Evolutionary conservation across 1,140 invertebrate species (phyloP).

Genomic region (Camponotus pennsylvanicus): DNA sequence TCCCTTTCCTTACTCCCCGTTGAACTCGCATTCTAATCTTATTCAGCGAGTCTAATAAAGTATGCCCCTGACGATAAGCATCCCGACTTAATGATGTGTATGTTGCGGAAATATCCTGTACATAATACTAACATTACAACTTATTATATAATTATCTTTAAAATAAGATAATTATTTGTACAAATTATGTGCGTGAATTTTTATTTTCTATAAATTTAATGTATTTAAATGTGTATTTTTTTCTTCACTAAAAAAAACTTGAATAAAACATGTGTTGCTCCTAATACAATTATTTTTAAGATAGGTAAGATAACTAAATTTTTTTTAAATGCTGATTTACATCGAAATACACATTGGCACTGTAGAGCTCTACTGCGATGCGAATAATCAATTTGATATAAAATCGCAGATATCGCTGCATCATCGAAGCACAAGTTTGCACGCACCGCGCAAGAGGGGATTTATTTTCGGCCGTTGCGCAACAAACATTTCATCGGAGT

Average conservation of each 20-base stretch:
- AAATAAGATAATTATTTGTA: too few relatives aligned
- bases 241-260: neutral
- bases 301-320: neutral
- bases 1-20: too few relatives aligned
- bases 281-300: neutral
- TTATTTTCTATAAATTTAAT: too few relatives aligned
- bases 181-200: too few relatives aligned
- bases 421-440: constrained; percentile 65
- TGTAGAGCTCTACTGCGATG: neutral
- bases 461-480: constrained; percentile 72
- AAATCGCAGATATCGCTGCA: constrained; percentile 51
- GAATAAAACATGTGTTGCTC: neutral
- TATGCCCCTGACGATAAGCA: too few relatives aligned
- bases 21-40: too few relatives aligned
- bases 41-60: too few relatives aligned
- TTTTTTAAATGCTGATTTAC: constrained; percentile 20
- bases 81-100: too few relatives aligned
- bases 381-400: constrained; percentile 55
- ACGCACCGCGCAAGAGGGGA: constrained; percentile 73
- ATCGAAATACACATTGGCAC: neutral
- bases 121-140: too few relatives aligned
- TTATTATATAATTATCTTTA: too few relatives aligned
- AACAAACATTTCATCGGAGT: constrained; percentile 75
- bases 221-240: too few relatives aligned
- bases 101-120: too few relatives aligned